Conservation (phyloP, 2,113 vertebrate species). For the Tinamus guttatus region DNA sequence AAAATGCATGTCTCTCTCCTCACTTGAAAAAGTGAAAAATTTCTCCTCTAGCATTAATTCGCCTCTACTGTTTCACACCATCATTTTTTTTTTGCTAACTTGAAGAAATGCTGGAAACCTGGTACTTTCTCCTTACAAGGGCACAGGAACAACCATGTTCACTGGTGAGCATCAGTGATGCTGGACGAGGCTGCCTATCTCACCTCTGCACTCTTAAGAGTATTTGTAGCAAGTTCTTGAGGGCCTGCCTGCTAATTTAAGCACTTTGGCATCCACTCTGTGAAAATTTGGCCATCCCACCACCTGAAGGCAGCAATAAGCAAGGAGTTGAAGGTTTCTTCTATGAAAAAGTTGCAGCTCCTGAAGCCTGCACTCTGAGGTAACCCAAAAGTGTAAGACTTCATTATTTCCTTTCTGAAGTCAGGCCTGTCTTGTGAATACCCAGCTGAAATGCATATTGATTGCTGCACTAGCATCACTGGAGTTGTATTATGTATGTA, state of each 20-base stretch:
- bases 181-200: neutral
- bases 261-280: neutral
- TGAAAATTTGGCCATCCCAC: accelerated
- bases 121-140: neutral
- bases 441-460: neutral
- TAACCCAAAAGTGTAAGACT: neutral
- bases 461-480: neutral
- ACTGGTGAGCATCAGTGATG: neutral
- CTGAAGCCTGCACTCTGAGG: neutral
- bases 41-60: neutral
- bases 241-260: neutral
- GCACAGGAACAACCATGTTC: neutral
- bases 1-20: neutral
- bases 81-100: neutral
- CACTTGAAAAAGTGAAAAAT: neutral
- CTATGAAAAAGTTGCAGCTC: neutral
- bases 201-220: accelerated
- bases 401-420: neutral
- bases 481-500: neutral
- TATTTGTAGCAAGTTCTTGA: neutral
- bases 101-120: neutral
- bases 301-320: neutral
- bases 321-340: neutral
- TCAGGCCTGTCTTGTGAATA: neutral
- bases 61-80: neutral